A percentile compares a stretch with the other conserved stretches of the same genome.
These are phyloP conservation scores for Hermaeophaga mercurialis DNA, from an alignment of 2,888 invertebrate species.

Conservation along the genomic window DNA sequence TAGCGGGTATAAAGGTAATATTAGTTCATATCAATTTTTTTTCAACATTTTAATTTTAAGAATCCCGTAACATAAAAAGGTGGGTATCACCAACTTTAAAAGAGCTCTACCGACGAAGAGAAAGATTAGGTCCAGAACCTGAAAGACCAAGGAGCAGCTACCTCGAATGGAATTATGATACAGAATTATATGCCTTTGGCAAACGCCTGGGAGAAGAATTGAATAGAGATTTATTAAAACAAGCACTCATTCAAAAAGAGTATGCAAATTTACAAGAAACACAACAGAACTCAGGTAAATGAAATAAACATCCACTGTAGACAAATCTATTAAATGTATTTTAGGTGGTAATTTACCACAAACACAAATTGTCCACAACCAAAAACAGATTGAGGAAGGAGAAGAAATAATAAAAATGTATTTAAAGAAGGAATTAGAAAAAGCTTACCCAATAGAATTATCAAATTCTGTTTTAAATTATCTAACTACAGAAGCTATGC, in stretches of 20 bases:
- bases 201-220: conserved; percentile 85
- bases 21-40: background rate
- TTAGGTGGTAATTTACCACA: conserved; percentile 17
- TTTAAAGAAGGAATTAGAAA: conserved; percentile 68
- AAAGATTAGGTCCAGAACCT: conserved; percentile 62
- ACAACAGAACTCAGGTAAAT: conserved; percentile 59
- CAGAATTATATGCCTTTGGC: conserved; percentile 88
- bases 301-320: background rate
- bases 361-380: conserved; percentile 63
- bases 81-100: conserved; percentile 74
- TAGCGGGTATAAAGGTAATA: background rate
- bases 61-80: conserved; percentile 58
- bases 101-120: conserved; percentile 65
- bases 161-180: conserved; percentile 86
- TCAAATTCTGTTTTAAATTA: conserved; percentile 70
- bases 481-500: conserved; percentile 67
- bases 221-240: conserved; percentile 68
- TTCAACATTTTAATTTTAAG: background rate
- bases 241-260: conserved; percentile 80
- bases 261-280: conserved; percentile 74
- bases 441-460: conserved; percentile 77
- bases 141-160: conserved; percentile 65
- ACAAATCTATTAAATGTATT: background rate
- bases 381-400: conserved; percentile 71
- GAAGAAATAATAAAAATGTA: conserved; percentile 68